These are phyloP conservation scores for Amaurobius ferox DNA, from an alignment of 2,888 invertebrate genomes.

Conservation along the genomic window DNA sequence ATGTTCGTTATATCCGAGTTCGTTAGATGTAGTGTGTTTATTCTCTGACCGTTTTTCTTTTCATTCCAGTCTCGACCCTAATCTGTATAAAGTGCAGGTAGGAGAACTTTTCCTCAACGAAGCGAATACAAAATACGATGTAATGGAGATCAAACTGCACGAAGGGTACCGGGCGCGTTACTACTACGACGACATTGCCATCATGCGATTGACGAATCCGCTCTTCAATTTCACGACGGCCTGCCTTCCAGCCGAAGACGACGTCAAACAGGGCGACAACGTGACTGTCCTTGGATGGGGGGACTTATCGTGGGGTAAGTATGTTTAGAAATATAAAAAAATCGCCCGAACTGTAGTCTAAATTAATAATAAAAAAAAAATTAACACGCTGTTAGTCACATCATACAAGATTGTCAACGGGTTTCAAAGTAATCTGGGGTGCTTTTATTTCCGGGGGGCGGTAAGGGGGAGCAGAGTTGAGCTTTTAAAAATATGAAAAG, in stretches of 20 bases:
- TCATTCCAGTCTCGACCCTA: constrained; percentile 43
- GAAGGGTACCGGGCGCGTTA: constrained; percentile 37
- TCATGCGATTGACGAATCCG: constrained; percentile 29
- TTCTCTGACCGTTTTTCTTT: no score
- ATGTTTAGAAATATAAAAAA: no score
- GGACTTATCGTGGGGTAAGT: constrained; percentile 53
- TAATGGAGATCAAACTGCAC: constrained; percentile 46
- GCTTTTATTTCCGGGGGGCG: no score
- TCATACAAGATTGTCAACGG: no score
- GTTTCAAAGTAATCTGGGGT: no score
- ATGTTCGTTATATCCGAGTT: no score
- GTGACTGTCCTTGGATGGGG: constrained; percentile 62
- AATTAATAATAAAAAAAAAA: no score
- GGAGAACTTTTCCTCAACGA: constrained; percentile 25
- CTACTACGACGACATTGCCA: constrained; percentile 66
- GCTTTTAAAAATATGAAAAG: no score
- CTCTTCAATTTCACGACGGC: neutral
- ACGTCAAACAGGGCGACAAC: constrained; percentile 22
- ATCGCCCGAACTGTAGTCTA: no score
- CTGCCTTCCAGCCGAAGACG: constrained; percentile 42
- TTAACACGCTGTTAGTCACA: no score
- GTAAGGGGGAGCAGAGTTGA: no score
- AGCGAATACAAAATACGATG: neutral
- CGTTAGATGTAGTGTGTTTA: no score
- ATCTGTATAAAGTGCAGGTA: constrained; percentile 34